Conservation (phyloP, 1,140 invertebrate genomes). For the Apis florea region DNA sequence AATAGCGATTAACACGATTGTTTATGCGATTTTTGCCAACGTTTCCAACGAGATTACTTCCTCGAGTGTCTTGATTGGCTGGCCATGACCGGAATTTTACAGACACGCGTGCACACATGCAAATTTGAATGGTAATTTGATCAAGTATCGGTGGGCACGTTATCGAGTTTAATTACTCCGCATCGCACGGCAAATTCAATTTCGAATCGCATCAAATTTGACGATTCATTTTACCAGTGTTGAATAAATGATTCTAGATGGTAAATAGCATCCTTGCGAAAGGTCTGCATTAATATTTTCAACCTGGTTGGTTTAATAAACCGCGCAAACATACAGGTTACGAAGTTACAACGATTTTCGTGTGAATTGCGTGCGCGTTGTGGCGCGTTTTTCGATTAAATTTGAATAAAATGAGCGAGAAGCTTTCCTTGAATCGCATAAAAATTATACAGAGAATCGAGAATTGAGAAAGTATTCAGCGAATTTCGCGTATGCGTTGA, state of each 20-base stretch:
- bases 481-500: neutral
- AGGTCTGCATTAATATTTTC: neutral
- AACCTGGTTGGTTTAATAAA: neutral
- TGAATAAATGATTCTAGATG: constrained; percentile 9
- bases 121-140: constrained; percentile 35
- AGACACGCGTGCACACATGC: neutral
- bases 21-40: constrained; percentile 24
- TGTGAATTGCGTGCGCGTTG: neutral
- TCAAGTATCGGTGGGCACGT: constrained; percentile 15
- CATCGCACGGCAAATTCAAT: constrained; percentile 9
- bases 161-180: constrained; percentile 27
- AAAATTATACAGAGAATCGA: no score
- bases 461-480: no score
- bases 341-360: neutral
- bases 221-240: neutral
- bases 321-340: neutral
- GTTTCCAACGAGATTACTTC: constrained; percentile 4
- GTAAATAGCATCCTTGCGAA: no score
- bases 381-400: neutral
- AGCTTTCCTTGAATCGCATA: neutral
- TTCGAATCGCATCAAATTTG: constrained; percentile 15
- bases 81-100: neutral
- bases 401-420: neutral
- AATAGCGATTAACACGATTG: neutral
- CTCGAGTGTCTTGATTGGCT: neutral